phyloP scores from a whole-genome alignment of 2,888 invertebrate species.

The Ophioninae sp. region DNA sequence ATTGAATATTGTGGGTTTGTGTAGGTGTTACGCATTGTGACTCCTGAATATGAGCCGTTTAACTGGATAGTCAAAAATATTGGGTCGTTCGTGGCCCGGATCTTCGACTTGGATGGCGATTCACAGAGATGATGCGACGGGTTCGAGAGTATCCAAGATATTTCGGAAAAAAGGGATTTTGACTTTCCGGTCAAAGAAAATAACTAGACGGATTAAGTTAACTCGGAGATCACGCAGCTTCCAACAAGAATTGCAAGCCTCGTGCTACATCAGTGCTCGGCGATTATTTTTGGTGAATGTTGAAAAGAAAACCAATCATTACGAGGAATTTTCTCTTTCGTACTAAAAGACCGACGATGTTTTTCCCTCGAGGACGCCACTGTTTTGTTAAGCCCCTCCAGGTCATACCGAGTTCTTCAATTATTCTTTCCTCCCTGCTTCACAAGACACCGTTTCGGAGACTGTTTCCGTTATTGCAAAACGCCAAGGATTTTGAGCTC shows the following conservation, averaged over 20 bases:
- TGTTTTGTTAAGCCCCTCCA: constrained; percentile 39
- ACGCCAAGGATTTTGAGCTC: constrained; percentile 61
- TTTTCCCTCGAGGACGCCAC: constrained; percentile 1
- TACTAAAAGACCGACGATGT: constrained; percentile 66
- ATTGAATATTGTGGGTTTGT: too few relatives aligned
- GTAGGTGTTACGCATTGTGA: too few relatives aligned
- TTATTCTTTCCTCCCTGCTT: constrained; percentile 68
- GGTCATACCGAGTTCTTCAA: constrained; percentile 59
- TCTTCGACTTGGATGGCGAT: constrained; percentile 21
- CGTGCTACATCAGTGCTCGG: constrained; percentile 12
- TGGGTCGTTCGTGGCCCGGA: too few relatives aligned
- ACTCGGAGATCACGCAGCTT: neutral
- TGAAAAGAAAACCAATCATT: constrained; percentile 71
- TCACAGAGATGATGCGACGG: constrained; percentile 1
- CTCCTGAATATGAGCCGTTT: too few relatives aligned
- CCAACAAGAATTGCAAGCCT: neutral
- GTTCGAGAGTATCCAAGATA: constrained; percentile 8
- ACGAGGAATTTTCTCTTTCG: constrained; percentile 67
- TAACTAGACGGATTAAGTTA: constrained; percentile 26
- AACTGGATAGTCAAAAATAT: too few relatives aligned
- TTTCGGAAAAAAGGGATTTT: constrained; percentile 32
- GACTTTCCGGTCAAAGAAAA: constrained; percentile 39
- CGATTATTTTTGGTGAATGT: constrained; percentile 69
- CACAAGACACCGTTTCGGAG: constrained; percentile 61
- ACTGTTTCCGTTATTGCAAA: constrained; percentile 50